These are phyloP conservation scores for Hypselothyrea guttata DNA, from an alignment of 2,888 invertebrate genomes.

Conservation along the genomic window DNA sequence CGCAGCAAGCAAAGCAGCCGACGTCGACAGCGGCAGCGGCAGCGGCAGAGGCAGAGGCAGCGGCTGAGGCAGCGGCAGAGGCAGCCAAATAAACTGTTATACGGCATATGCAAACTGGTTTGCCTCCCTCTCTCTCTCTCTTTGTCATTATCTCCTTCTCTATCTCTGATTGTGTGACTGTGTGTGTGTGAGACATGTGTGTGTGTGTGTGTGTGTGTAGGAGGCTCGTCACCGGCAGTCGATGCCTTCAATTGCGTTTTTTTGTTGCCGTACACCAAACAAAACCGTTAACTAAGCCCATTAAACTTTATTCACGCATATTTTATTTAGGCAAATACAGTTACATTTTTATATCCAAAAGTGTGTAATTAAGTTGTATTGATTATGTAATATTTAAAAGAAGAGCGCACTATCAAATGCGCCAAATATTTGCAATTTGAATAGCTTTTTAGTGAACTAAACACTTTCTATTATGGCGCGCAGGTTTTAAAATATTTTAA, in stretches of 20 bases:
- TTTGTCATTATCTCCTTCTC: neutral
- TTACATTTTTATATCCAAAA: no score
- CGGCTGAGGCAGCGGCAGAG: slow-evolving; percentile 11
- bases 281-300: no score
- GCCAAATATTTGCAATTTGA: no score
- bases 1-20: slow-evolving; percentile 24
- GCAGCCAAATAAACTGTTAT: slow-evolving; percentile 53
- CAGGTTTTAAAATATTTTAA: no score
- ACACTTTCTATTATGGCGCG: no score
- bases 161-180: neutral
- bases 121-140: slow-evolving; percentile 22
- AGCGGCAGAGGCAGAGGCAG: slow-evolving; percentile 10
- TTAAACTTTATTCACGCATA: no score
- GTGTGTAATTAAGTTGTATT: no score
- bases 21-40: neutral
- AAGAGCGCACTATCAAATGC: no score
- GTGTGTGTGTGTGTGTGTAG: slow-evolving; percentile 37
- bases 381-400: no score
- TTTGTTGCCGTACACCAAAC: no score
- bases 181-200: slow-evolving; percentile 7
- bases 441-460: no score
- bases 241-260: slow-evolving; percentile 15
- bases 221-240: slow-evolving; percentile 64
- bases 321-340: no score
- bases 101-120: slow-evolving; percentile 59